A percentile compares a stretch with the other conserved stretches of the same genome.
These are phyloP conservation scores for Baccha elongata DNA, from an alignment of 2,888 invertebrate species.

Conservation along the genomic window DNA sequence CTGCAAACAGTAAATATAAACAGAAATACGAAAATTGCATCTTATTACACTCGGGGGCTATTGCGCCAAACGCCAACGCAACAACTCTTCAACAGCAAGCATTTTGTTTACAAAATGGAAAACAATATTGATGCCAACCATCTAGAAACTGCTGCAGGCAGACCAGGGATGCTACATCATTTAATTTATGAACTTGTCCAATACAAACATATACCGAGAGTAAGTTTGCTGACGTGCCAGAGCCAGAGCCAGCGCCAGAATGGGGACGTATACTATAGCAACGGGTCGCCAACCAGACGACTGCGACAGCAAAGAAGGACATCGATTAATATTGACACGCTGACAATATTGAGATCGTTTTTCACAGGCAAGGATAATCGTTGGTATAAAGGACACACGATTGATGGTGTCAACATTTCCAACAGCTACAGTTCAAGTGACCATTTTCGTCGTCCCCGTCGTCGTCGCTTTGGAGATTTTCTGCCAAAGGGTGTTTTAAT, in stretches of 20 bases:
- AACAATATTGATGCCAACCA: constrained; percentile 43
- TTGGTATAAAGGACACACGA: constrained; percentile 42
- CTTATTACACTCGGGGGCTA: constrained; percentile 56
- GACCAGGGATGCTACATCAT: constrained; percentile 74
- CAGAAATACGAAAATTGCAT: constrained; percentile 57
- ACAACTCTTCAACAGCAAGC: constrained; percentile 17
- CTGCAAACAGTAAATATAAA: constrained; percentile 41
- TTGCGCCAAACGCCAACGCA: constrained; percentile 25
- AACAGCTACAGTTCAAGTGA: constrained; percentile 48
- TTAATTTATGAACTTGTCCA: constrained; percentile 78
- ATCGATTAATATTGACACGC: constrained; percentile 62
- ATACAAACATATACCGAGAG: constrained; percentile 79
- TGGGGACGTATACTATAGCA: constrained; percentile 5
- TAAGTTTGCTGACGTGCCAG: constrained; percentile 80
- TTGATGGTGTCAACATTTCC: constrained; percentile 39
- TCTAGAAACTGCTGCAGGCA: constrained; percentile 44
- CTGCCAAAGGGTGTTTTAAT: constrained; percentile 75
- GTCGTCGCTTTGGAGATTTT: neutral
- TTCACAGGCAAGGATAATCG: constrained; percentile 64
- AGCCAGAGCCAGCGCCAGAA: neutral
- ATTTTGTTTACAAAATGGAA: constrained; percentile 28
- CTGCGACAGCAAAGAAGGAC: constrained; percentile 53
- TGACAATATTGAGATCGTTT: constrained; percentile 67
- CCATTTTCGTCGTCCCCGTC: neutral
- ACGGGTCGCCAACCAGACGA: constrained; percentile 57